These are phyloP conservation scores for Lacerta bilineata DNA, from an alignment of 2,797 vertebrate species.

Conservation along the genomic window DNA sequence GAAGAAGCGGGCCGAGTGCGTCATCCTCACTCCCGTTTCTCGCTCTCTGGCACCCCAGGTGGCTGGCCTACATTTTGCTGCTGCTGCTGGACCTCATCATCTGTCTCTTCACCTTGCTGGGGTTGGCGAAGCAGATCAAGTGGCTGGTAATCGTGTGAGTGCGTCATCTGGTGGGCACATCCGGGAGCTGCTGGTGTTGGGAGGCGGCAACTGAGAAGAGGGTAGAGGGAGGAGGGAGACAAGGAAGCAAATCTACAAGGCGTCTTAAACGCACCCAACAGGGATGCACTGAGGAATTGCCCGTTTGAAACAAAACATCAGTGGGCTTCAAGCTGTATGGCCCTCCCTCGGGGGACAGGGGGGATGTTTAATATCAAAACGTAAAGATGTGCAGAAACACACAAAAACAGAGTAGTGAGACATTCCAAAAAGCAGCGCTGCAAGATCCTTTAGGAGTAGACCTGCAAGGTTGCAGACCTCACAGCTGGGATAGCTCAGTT, in stretches of 20 bases:
- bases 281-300: neutral
- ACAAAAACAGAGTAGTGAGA: neutral
- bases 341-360: neutral
- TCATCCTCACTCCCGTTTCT: neutral
- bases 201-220: neutral
- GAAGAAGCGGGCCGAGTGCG: neutral
- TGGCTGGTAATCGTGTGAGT: constrained; percentile 94
- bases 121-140: constrained; percentile 91
- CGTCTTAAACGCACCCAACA: no score
- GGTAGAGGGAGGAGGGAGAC: no score
- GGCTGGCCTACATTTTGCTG: constrained; percentile 90
- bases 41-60: constrained; percentile 77
- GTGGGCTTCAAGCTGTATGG: neutral
- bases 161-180: constrained; percentile 6
- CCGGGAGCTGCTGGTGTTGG: neutral
- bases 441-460: neutral
- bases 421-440: neutral
- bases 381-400: no score
- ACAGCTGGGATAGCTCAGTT: no score
- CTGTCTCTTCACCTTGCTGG: constrained; percentile 92
- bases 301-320: neutral
- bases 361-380: neutral
- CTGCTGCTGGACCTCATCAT: constrained; percentile 90
- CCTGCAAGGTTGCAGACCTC: no score
- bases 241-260: neutral